Evolutionary conservation across 2,888 invertebrate species (phyloP).

Genomic region (Spicauda simplicius): DNA sequence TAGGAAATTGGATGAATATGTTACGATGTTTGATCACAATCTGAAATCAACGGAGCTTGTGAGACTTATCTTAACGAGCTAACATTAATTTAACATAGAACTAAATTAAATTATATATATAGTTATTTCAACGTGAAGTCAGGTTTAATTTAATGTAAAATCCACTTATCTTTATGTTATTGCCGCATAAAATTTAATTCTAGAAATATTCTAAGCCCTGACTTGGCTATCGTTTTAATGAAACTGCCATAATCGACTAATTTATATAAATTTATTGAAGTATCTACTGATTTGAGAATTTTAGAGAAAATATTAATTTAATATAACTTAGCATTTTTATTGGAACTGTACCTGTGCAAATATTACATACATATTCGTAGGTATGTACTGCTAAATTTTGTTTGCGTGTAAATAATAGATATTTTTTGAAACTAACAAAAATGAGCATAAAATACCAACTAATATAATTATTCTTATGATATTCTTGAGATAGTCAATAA

Average conservation of each 20-base stretch:
- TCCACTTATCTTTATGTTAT: constrained; percentile 5
- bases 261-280: background rate
- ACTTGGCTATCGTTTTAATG: background rate
- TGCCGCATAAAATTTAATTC: constrained; percentile 15
- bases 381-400: too few relatives aligned
- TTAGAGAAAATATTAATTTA: too few relatives aligned
- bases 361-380: too few relatives aligned
- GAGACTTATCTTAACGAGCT: constrained; percentile 16
- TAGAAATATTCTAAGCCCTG: constrained; percentile 2
- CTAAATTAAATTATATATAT: constrained; percentile 1
- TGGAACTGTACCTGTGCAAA: too few relatives aligned
- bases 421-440: too few relatives aligned
- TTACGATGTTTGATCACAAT: constrained; percentile 18
- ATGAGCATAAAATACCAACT: too few relatives aligned
- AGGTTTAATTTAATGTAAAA: background rate
- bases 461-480: too few relatives aligned
- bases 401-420: too few relatives aligned
- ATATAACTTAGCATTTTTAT: too few relatives aligned
- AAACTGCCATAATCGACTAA: background rate
- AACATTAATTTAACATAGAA: constrained; percentile 8
- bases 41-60: constrained; percentile 14
- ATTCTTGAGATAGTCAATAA: too few relatives aligned
- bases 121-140: background rate
- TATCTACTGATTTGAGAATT: too few relatives aligned
- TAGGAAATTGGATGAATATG: constrained; percentile 7